Base-by-base conservation (phyloP, 2,113 vertebrate genomes). In the Cercocebus atys region DNA sequence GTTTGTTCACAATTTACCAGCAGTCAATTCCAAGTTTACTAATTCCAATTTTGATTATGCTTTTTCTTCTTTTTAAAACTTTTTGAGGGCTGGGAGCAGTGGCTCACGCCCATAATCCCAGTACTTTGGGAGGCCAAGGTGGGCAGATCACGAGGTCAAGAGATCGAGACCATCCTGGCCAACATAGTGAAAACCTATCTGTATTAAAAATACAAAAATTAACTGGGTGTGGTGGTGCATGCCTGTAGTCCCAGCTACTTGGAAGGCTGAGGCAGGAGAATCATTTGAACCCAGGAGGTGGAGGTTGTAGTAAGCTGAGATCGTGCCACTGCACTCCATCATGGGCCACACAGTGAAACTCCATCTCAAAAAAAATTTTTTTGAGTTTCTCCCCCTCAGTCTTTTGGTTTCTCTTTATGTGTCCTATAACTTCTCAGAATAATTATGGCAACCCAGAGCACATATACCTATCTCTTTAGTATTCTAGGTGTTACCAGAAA, bases 391-490 rank as follows among this genome's bases (percentile, higher is more conserved):
- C 6, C 2, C 12, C 78, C 38, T 16, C 38, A 38, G 47, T 6
- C 23, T 68, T 87, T n/a, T 81, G 7, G 14, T 55, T 86, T 80
- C 32, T 87, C 40, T 35, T 23, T 12, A 40, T 6, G 23, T 27
- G n/a, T 52, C 64, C 83, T 45, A 30, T 2, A 32, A 95, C 52
- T 87, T 82, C n/a, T 88, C 83, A 78, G 70, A 64, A 61, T 72
- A 64, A n/a, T 73, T 61, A 30, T 14, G 55, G 27, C 6, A 32
- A 76, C 23, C 64, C 38, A 25, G n/a, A 66, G 18, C 23, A 68
- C 13, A 59, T 8, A 43, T 35, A 82, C 38, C 13, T 6, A 32
- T 47, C 57, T 47, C 23, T 80, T 52, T 35, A 38, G 32, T 76
- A 45, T 45, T 70, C 57, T 20, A 55, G 61, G 27, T 64, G 61